phyloP scores from a whole-genome alignment of 1,140 invertebrate species.

The Lepidurus arcticus region DNA sequence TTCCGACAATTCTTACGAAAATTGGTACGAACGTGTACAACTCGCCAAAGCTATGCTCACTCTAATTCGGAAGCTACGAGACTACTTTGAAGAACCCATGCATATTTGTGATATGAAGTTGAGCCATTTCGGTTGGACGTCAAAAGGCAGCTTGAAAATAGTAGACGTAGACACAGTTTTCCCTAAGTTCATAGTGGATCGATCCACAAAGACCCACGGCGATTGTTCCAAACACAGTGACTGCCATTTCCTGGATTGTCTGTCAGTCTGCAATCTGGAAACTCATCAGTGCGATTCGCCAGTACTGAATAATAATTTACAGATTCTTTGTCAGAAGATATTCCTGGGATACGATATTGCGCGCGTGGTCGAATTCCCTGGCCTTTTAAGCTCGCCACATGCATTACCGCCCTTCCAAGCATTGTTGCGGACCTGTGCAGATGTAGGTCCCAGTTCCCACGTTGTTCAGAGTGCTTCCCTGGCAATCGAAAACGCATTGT shows the following conservation, averaged over 20 bases:
- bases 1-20: constrained; percentile 42
- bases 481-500: background rate
- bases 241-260: constrained; percentile 60
- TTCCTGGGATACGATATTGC: constrained; percentile 48
- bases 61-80: constrained; percentile 55
- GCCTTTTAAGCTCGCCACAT: constrained; percentile 53
- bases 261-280: constrained; percentile 51
- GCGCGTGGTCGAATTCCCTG: constrained; percentile 42
- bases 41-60: constrained; percentile 56
- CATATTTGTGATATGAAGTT: constrained; percentile 62
- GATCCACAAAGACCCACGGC: constrained; percentile 45
- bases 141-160: constrained; percentile 46
- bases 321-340: constrained; percentile 59
- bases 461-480: background rate
- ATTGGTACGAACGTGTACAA: constrained; percentile 50
- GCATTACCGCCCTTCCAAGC: constrained; percentile 51
- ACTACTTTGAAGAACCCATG: constrained; percentile 51
- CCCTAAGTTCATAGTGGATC: constrained; percentile 47
- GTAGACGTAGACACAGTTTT: constrained; percentile 56
- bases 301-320: constrained; percentile 58
- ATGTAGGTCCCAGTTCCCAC: constrained; percentile 42
- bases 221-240: constrained; percentile 53
- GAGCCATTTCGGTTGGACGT: constrained; percentile 57
- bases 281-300: constrained; percentile 50
- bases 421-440: constrained; percentile 53